phyloP scores from a whole-genome alignment of 2,888 invertebrate species.

The Erannis defoliaria region DNA sequence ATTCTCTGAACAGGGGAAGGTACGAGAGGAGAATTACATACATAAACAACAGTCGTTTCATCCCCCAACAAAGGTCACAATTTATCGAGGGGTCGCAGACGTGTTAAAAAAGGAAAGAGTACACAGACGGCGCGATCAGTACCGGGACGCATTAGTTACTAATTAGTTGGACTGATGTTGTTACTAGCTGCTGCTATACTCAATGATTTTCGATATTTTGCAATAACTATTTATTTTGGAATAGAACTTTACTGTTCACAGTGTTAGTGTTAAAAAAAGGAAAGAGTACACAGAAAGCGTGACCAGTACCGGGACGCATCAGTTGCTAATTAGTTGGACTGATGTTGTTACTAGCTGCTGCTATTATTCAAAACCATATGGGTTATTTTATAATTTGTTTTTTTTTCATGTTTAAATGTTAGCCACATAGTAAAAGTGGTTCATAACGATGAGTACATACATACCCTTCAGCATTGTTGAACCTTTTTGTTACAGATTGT shows the following conservation, averaged over 20 bases:
- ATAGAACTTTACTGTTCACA: too few relatives aligned
- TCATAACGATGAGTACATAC: too few relatives aligned
- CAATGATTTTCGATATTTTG: too few relatives aligned
- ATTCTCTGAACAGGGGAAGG: conserved; percentile 38
- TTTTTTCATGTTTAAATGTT: too few relatives aligned
- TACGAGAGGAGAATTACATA: conserved; percentile 62
- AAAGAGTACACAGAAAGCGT: conserved; percentile 49
- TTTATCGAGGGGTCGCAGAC: conserved; percentile 69
- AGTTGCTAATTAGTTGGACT: conserved; percentile 7
- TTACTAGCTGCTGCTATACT: too few relatives aligned
- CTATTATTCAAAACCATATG: too few relatives aligned
- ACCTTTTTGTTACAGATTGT: too few relatives aligned
- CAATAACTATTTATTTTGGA: too few relatives aligned
- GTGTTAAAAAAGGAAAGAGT: conserved; percentile 67
- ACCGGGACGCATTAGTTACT: not conserved
- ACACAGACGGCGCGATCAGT: conserved; percentile 24
- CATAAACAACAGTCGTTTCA: conserved; percentile 69
- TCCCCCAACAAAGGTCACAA: conserved; percentile 71
- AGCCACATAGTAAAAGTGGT: too few relatives aligned
- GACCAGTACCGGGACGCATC: conserved; percentile 7
- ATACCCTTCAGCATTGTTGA: too few relatives aligned
- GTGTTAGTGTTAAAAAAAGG: conserved; percentile 68
- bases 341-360: not conserved
- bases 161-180: conserved; percentile 3
- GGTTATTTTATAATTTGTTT: too few relatives aligned